Conservation (phyloP, 2,888 invertebrate species). For the Elysia crispata region DNA sequence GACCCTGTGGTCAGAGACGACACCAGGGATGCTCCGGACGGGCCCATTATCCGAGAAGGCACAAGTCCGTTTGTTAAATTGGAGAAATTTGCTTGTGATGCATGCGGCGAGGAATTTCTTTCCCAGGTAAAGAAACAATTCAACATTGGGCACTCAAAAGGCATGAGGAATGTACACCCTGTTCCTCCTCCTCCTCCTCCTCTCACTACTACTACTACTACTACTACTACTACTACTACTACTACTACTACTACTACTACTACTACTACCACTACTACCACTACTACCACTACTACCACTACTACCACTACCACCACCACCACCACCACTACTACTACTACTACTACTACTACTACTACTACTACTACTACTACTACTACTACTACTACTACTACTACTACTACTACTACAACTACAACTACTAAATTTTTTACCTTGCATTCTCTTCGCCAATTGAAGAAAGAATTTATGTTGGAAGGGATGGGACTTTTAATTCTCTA, state of each 20-base stretch:
- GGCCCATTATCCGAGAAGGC: no score
- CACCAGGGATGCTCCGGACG: no score
- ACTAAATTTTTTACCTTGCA: no score
- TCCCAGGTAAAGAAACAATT: conserved; percentile 31
- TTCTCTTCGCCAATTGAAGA: not conserved
- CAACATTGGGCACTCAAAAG: not conserved
- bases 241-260: no score
- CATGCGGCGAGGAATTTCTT: conserved; percentile 42
- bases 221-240: no score
- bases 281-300: conserved; percentile 24
- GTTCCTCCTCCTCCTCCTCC: no score
- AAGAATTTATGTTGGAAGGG: not conserved
- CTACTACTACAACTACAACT: not conserved
- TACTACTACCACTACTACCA: no score
- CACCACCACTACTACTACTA: conserved; percentile 32
- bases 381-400: conserved; percentile 21
- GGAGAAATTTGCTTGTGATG: conserved; percentile 48
- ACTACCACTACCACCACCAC: conserved; percentile 34
- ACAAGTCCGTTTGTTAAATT: conserved; percentile 29
- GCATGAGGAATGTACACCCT: no score
- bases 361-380: conserved; percentile 31
- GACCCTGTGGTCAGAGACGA: no score
- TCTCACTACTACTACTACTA: no score
- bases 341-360: conserved; percentile 40
- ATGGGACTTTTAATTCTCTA: not conserved